Evolutionary conservation across 2,113 vertebrate species (phyloP).

Genomic region (Pterophyllum scalare): DNA sequence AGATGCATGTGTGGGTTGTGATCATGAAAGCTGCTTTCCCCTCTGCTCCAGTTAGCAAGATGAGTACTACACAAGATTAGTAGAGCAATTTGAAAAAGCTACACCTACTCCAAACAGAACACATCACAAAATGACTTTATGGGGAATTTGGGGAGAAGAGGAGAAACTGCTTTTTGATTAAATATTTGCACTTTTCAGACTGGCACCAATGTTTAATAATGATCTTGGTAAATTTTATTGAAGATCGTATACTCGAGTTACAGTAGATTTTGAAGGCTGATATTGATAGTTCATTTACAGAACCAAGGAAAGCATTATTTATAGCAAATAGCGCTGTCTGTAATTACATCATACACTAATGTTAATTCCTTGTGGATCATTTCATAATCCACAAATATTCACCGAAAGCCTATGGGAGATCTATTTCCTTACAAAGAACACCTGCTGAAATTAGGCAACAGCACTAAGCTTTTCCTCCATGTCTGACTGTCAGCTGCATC

Average conservation of each 20-base stretch:
- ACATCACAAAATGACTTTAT: neutral
- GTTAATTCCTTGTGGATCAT: too few relatives aligned
- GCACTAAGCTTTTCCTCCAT: neutral
- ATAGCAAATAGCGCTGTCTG: neutral
- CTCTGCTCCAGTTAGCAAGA: neutral
- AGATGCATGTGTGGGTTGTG: conserved; percentile 11
- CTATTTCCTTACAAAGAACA: too few relatives aligned
- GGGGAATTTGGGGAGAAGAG: neutral
- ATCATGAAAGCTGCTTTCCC: neutral
- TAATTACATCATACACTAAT: too few relatives aligned
- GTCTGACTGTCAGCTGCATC: neutral
- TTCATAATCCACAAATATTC: too few relatives aligned
- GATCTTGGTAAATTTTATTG: neutral
- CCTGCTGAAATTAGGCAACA: too few relatives aligned
- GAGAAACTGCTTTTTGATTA: neutral
- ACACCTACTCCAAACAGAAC: neutral
- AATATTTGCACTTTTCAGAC: too few relatives aligned
- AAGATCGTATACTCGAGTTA: neutral
- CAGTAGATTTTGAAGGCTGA: neutral
- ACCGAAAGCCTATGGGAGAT: too few relatives aligned
- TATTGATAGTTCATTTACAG: neutral
- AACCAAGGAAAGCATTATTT: neutral
- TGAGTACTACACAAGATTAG: neutral
- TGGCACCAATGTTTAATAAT: neutral
- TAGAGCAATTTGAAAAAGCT: neutral